Conservation (phyloP, 2,797 vertebrate species). For the Eurystomus glaucurus region DNA sequence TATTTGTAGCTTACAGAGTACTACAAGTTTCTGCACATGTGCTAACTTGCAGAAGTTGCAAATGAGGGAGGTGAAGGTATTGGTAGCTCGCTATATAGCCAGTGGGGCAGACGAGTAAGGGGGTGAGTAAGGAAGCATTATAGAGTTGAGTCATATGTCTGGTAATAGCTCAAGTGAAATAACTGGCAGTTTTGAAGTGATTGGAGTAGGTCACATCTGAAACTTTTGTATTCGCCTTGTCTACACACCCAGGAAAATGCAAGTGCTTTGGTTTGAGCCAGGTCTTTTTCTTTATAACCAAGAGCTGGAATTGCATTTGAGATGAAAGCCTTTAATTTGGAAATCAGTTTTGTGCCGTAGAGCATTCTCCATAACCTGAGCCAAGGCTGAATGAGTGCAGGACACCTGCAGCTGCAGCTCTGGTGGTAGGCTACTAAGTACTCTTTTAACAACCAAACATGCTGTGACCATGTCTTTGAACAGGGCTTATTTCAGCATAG, state of each 20-base stretch:
- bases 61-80: background rate
- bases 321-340: background rate
- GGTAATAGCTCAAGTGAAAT: background rate
- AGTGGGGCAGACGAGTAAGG: background rate
- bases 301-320: background rate
- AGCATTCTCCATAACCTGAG: background rate
- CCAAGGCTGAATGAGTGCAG: background rate
- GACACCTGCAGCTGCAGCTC: background rate
- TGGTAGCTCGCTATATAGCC: background rate
- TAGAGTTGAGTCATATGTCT: background rate
- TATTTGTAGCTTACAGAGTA: background rate
- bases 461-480: conserved; percentile 35
- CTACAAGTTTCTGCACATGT: background rate
- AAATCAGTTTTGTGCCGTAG: background rate
- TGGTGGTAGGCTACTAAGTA: background rate
- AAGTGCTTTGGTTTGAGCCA: background rate
- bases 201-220: background rate
- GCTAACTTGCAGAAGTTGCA: background rate
- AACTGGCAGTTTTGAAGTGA: background rate
- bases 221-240: background rate
- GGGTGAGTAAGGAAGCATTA: background rate
- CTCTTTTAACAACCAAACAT: background rate
- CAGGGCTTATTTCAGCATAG: background rate
- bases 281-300: background rate
- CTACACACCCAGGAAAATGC: background rate